These are phyloP conservation scores for Drosophila yooni DNA, from an alignment of 2,888 invertebrate genomes.

Conservation along the genomic window DNA sequence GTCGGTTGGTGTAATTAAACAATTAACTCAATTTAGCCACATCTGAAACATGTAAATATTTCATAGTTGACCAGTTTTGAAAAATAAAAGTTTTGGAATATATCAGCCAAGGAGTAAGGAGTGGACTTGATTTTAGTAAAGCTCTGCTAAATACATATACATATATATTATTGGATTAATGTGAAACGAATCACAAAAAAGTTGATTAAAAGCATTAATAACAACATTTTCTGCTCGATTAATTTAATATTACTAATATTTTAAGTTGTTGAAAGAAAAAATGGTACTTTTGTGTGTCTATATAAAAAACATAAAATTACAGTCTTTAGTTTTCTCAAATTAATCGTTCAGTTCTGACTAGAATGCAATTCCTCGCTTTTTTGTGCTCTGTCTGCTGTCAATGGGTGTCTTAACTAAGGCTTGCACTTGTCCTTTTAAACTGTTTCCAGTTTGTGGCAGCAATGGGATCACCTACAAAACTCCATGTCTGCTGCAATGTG, in stretches of 20 bases:
- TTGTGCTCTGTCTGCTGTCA: not conserved
- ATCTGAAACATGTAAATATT: not conserved
- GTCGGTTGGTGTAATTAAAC: not conserved
- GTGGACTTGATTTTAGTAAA: too few species aligned
- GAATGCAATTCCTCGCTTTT: not conserved
- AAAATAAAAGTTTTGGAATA: not conserved
- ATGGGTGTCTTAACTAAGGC: not conserved
- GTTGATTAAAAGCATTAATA: too few species aligned
- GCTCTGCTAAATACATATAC: too few species aligned
- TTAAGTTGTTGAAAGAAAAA: too few species aligned
- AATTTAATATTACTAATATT: too few species aligned
- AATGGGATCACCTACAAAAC: not conserved
- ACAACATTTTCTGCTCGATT: too few species aligned
- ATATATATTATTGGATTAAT: too few species aligned
- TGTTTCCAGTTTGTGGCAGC: not conserved
- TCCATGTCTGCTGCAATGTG: not conserved
- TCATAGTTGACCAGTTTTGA: not conserved
- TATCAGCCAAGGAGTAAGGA: not conserved
- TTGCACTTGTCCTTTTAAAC: fast-evolving
- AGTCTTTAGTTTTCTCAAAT: not conserved
- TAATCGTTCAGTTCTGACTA: not conserved
- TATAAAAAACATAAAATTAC: too few species aligned
- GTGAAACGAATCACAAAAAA: too few species aligned
- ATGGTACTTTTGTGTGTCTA: too few species aligned
- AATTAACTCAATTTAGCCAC: not conserved